These are phyloP conservation scores for Crenuchus spilurus DNA, from an alignment of 2,797 vertebrate genomes.

Conservation along the genomic window DNA sequence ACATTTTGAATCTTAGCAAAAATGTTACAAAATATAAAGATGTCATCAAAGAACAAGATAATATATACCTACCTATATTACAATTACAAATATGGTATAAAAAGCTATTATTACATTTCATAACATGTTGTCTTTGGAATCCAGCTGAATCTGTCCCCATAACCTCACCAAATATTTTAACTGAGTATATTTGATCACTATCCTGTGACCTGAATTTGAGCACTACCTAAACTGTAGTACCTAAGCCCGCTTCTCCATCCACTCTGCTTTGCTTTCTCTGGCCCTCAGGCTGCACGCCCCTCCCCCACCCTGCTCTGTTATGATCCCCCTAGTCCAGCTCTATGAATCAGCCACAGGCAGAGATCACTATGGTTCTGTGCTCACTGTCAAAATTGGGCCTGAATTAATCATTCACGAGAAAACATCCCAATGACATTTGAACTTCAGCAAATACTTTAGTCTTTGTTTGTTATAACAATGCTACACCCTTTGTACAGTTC, in stretches of 20 bases:
- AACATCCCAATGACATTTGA: neutral
- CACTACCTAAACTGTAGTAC: slow-evolving; percentile 14
- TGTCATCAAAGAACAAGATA: no score
- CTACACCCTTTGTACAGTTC: neutral
- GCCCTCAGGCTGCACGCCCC: slow-evolving; percentile 48
- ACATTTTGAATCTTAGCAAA: no score
- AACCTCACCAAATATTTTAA: neutral
- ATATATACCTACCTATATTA: no score
- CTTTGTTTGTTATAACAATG: neutral
- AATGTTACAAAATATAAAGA: no score
- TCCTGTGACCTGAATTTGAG: neutral
- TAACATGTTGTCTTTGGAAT: no score
- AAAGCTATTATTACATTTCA: no score
- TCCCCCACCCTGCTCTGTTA: slow-evolving; percentile 66
- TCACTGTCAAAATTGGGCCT: slow-evolving; percentile 43
- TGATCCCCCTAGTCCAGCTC: slow-evolving; percentile 68
- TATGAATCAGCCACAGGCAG: slow-evolving; percentile 79
- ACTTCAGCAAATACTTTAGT: neutral
- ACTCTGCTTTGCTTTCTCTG: slow-evolving; percentile 13
- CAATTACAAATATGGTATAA: no score
- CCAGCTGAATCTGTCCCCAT: neutral
- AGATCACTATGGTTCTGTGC: slow-evolving; percentile 67
- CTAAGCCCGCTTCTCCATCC: neutral
- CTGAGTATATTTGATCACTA: neutral
- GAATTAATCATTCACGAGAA: slow-evolving; percentile 25